phyloP scores from a whole-genome alignment of 2,888 invertebrate genomes.

The Brachycybe producta region DNA sequence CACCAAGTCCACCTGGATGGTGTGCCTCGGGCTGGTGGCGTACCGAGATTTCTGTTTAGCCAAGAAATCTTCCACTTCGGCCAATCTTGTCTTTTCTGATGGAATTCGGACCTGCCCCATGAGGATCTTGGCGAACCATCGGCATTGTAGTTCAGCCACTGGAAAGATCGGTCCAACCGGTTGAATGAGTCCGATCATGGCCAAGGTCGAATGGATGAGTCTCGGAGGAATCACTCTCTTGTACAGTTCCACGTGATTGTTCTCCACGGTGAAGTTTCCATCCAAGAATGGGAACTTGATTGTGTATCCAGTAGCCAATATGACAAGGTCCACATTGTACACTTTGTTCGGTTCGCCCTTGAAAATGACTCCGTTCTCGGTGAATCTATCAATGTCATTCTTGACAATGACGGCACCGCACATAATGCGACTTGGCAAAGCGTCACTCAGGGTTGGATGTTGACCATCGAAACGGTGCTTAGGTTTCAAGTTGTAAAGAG shows the following conservation, averaged over 20 bases:
- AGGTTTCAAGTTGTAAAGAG: slow-evolving; percentile 33
- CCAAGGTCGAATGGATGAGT: slow-evolving; percentile 15
- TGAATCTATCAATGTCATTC: slow-evolving; percentile 29
- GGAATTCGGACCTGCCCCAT: not conserved
- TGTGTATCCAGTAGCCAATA: slow-evolving; percentile 18
- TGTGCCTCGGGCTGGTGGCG: slow-evolving; percentile 27
- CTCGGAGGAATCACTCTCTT: slow-evolving; percentile 15
- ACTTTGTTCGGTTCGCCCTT: slow-evolving; percentile 25
- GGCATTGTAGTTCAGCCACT: slow-evolving; percentile 16
- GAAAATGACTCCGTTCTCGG: slow-evolving; percentile 28
- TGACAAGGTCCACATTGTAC: slow-evolving; percentile 13
- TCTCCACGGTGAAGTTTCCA: not conserved
- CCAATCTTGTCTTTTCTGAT: no score
- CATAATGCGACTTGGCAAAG: slow-evolving; percentile 36
- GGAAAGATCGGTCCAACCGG: slow-evolving; percentile 18
- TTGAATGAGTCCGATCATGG: slow-evolving; percentile 18
- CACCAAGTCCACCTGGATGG: slow-evolving; percentile 26
- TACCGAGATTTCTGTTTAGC: no score
- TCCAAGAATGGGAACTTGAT: slow-evolving; percentile 16
- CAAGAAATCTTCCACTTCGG: no score
- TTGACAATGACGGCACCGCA: slow-evolving; percentile 31
- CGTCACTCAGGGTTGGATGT: slow-evolving; percentile 35
- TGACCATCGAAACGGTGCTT: slow-evolving; percentile 29
- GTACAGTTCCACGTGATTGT: slow-evolving; percentile 14
- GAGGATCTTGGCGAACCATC: slow-evolving; percentile 8